These are phyloP conservation scores for Melanotaenia nigrans DNA, from an alignment of 2,797 vertebrate species.

Conservation along the genomic window DNA sequence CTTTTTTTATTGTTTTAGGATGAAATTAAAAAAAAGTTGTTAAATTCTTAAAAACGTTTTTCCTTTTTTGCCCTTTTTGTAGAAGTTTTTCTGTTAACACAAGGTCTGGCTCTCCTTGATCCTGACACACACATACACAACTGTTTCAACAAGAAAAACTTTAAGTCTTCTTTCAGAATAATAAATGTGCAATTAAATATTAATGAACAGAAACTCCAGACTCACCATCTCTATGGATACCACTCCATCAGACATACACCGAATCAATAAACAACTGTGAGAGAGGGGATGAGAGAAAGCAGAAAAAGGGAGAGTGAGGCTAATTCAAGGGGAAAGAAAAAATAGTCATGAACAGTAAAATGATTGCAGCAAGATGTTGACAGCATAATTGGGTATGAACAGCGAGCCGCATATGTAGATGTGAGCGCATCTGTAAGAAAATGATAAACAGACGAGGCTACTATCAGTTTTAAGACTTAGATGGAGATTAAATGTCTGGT, in stretches of 20 bases:
- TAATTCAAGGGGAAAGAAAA: constrained; percentile 34
- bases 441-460: constrained; percentile 6
- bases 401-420: constrained; percentile 1
- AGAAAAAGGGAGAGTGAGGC: neutral
- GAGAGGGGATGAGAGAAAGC: constrained; percentile 12
- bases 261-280: constrained; percentile 53
- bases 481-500: constrained; percentile 38
- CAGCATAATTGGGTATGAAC: constrained; percentile 12
- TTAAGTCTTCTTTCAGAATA: constrained; percentile 56
- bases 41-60: neutral
- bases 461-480: constrained; percentile 36
- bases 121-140: constrained; percentile 22
- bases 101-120: constrained; percentile 31
- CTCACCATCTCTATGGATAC: constrained; percentile 66
- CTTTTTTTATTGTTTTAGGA: neutral
- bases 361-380: constrained; percentile 16
- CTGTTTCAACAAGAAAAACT: constrained; percentile 44
- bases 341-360: constrained; percentile 14
- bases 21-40: neutral
- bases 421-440: neutral
- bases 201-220: constrained; percentile 67
- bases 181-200: constrained; percentile 72
- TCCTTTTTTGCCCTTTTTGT: neutral
- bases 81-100: neutral
- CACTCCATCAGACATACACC: constrained; percentile 35